These are phyloP conservation scores for Leptura quadrifasciata DNA, from an alignment of 2,888 invertebrate genomes.

Conservation along the genomic window DNA sequence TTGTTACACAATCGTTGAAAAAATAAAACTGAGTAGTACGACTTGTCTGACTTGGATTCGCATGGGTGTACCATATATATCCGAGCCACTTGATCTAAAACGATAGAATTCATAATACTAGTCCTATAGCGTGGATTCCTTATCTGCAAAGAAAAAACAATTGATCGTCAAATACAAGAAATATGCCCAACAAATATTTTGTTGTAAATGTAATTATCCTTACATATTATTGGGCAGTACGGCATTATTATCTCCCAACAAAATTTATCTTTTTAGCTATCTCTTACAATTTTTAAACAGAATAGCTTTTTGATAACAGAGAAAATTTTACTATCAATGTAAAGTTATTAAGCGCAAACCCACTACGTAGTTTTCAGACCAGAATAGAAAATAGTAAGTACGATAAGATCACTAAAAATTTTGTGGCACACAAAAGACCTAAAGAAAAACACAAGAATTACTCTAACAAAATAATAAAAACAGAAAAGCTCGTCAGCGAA, in stretches of 20 bases:
- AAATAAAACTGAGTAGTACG: neutral
- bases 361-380: no score
- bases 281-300: neutral
- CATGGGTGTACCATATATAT: neutral
- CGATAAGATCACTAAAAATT: no score
- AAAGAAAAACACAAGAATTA: no score
- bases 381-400: no score
- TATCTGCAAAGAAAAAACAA: conserved; percentile 6
- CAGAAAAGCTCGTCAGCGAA: no score
- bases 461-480: no score
- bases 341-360: neutral
- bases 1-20: conserved; percentile 1
- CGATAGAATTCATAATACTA: conserved; percentile 4
- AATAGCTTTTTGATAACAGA: neutral
- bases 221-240: neutral
- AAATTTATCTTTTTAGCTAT: no score
- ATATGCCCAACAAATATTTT: neutral
- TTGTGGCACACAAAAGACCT: no score
- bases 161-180: neutral
- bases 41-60: neutral
- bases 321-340: neutral
- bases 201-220: neutral
- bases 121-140: conserved; percentile 7
- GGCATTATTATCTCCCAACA: no score
- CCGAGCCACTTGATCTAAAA: conserved; percentile 1